These are phyloP conservation scores for Choreutis nemorana DNA, from an alignment of 2,888 invertebrate species.

Conservation along the genomic window DNA sequence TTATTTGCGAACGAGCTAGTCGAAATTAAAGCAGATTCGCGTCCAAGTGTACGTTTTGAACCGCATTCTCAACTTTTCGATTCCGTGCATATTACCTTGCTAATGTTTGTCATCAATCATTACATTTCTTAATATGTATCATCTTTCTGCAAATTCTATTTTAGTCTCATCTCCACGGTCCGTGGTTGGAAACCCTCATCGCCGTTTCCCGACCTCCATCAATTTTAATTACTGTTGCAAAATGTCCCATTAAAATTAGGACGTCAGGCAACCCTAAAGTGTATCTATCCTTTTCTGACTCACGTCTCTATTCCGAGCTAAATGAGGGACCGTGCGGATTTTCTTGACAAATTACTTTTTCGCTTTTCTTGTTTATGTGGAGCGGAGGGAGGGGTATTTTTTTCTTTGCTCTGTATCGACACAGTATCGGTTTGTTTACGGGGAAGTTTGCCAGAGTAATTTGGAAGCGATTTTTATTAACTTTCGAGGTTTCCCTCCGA, in stretches of 20 bases:
- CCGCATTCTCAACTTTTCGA: no score
- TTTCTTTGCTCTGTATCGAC: conserved; percentile 23
- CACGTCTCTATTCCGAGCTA: conserved; percentile 25
- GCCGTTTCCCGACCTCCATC: conserved; percentile 19
- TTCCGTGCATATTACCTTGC: no score
- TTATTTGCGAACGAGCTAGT: no score
- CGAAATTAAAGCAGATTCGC: no score
- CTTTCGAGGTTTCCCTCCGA: conserved; percentile 32
- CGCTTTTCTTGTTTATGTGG: conserved; percentile 40
- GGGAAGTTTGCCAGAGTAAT: conserved; percentile 44
- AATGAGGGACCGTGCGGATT: conserved; percentile 40
- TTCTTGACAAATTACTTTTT: conserved; percentile 62
- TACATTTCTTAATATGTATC: no score
- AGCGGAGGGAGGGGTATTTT: conserved; percentile 15
- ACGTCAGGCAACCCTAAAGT: conserved; percentile 11
- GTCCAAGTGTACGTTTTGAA: no score
- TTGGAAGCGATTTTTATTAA: conserved; percentile 59
- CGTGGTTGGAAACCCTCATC: no score
- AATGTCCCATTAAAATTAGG: conserved; percentile 25
- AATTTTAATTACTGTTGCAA: conserved; percentile 26
- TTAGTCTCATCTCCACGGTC: no score
- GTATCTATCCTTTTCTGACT: conserved; percentile 17
- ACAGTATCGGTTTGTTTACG: conserved; percentile 44
- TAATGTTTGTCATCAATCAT: no score
- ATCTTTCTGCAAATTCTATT: no score